phyloP scores from a whole-genome alignment of 2,113 vertebrate genomes.

The Phalacrocorax aristotelis region DNA sequence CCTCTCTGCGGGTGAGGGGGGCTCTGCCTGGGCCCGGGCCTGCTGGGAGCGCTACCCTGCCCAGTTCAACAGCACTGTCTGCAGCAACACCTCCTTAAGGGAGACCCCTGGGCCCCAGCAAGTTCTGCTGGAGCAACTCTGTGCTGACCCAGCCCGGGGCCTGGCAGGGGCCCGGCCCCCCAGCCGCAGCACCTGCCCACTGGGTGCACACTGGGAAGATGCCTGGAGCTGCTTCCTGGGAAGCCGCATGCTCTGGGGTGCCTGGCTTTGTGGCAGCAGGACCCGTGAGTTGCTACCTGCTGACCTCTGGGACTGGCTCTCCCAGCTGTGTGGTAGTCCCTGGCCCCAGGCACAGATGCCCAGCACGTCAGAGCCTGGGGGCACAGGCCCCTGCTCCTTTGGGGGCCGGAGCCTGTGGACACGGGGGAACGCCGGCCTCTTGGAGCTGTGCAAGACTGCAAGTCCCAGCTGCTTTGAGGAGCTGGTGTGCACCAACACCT shows the following conservation, averaged over 20 bases:
- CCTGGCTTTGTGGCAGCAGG: constrained; percentile 71
- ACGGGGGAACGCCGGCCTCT: constrained; percentile 63
- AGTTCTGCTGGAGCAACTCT: constrained; percentile 77
- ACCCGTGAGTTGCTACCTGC: constrained; percentile 53
- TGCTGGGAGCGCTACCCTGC: constrained; percentile 84
- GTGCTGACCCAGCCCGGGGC: constrained; percentile 69
- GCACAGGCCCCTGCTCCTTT: constrained; percentile 70
- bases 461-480: constrained; percentile 71
- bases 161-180: constrained; percentile 39
- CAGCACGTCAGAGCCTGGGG: constrained; percentile 41
- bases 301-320: constrained; percentile 74
- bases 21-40: constrained; percentile 83
- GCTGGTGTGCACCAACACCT: constrained; percentile 78
- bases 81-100: constrained; percentile 80
- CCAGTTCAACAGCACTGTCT: constrained; percentile 83
- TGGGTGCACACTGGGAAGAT: constrained; percentile 66
- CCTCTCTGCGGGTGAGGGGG: constrained; percentile 79
- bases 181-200: constrained; percentile 66
- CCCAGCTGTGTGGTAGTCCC: constrained; percentile 73
- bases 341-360: neutral
- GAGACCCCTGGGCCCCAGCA: constrained; percentile 74
- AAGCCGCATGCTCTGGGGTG: constrained; percentile 74
- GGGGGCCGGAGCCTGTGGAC: constrained; percentile 44
- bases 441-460: constrained; percentile 66
- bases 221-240: constrained; percentile 85